phyloP scores from a whole-genome alignment of 2,888 invertebrate species.

The Ophion slaviceki region DNA sequence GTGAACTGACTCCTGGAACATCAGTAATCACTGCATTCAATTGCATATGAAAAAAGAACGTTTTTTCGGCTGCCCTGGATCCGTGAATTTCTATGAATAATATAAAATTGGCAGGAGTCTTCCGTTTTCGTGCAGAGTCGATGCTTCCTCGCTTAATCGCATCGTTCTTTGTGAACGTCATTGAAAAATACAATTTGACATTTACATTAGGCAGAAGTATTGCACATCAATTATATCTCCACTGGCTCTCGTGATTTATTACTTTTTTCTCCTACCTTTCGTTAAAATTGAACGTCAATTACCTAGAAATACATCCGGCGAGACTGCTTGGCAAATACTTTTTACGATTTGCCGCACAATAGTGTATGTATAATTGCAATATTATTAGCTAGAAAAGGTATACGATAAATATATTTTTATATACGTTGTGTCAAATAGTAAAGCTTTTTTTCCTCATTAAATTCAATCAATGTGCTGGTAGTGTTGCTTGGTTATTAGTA shows the following conservation, averaged over 20 bases:
- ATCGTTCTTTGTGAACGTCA: conserved; percentile 13
- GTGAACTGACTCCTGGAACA: too few relatives aligned
- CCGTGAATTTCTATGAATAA: not conserved
- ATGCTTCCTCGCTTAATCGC: not conserved
- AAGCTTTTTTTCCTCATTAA: conserved; percentile 35
- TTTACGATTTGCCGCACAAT: not conserved
- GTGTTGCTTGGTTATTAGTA: conserved; percentile 28
- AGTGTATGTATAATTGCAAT: conserved; percentile 29
- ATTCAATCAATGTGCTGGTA: conserved; percentile 27
- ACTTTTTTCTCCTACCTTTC: conserved; percentile 18
- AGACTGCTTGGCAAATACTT: not conserved
- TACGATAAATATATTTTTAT: conserved; percentile 34
- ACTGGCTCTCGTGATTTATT: not conserved
- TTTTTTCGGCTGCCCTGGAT: not conserved
- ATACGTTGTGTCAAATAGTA: conserved; percentile 45
- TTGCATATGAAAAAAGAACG: not conserved
- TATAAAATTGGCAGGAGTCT: conserved; percentile 50
- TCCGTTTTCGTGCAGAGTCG: conserved; percentile 44
- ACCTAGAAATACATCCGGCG: not conserved
- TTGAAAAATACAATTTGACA: not conserved
- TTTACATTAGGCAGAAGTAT: conserved; percentile 44
- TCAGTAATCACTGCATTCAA: too few relatives aligned
- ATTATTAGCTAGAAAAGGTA: conserved; percentile 35
- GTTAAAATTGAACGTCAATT: conserved; percentile 39
- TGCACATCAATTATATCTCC: conserved; percentile 40